These are phyloP conservation scores for Microtus pennsylvanicus DNA, from an alignment of 2,113 vertebrate genomes.

Conservation along the genomic window DNA sequence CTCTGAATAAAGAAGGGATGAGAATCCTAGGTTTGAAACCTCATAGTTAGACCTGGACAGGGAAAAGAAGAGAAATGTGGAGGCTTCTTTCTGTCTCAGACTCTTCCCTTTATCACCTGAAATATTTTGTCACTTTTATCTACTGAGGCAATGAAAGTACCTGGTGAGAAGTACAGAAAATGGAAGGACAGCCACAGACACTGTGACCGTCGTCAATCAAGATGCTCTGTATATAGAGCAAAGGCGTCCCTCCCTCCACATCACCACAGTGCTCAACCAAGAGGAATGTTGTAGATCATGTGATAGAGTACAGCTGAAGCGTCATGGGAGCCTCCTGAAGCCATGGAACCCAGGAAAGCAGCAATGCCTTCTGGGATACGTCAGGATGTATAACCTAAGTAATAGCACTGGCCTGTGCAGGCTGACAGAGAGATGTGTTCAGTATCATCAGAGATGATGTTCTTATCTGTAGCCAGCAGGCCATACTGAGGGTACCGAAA, in stretches of 20 bases:
- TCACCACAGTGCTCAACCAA: neutral
- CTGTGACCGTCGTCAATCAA: neutral
- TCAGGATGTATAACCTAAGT: neutral
- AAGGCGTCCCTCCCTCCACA: neutral
- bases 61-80: neutral
- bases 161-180: neutral
- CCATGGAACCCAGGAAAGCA: neutral
- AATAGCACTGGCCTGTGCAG: neutral
- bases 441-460: neutral
- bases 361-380: neutral
- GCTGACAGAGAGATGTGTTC: neutral
- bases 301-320: neutral
- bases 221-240: neutral
- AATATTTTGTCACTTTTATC: neutral
- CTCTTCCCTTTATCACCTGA: neutral
- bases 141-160: neutral
- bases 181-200: neutral
- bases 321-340: neutral
- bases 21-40: neutral
- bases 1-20: neutral
- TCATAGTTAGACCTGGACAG: neutral
- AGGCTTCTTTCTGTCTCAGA: neutral
- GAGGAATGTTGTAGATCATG: too few relatives aligned
- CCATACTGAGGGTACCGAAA: slow-evolving; percentile 52
- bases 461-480: neutral